These are phyloP conservation scores for Macrosteles quadrilineatus DNA, from an alignment of 1,140 invertebrate species.

Conservation along the genomic window DNA sequence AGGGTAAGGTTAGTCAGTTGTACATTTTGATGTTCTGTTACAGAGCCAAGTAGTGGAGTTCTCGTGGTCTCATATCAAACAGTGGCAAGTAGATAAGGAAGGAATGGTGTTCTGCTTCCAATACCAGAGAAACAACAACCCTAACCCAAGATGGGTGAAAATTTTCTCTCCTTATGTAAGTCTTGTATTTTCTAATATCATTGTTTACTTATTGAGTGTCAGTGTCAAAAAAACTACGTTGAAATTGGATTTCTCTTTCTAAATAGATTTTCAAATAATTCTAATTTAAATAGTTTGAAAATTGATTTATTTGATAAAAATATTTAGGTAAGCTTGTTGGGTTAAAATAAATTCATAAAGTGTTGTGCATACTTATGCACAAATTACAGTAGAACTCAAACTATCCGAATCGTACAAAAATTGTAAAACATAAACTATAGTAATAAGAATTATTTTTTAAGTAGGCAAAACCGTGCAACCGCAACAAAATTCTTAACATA, in stretches of 20 bases:
- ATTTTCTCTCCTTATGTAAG: conserved; percentile 92
- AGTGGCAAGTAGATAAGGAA: conserved; percentile 89
- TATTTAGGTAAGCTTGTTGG: conserved; percentile 1
- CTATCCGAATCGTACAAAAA: no score
- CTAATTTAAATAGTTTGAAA: neutral
- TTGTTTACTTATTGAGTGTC: neutral
- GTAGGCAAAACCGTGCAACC: no score
- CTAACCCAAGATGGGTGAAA: conserved; percentile 79
- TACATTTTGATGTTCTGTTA: neutral
- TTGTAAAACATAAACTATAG: no score
- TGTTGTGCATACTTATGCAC: no score
- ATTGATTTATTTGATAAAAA: conserved; percentile 1
- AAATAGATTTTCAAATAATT: neutral
- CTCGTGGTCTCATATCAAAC: conserved; percentile 75
- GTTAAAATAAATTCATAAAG: no score
- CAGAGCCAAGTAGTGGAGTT: conserved; percentile 80
- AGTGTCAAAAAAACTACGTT: conserved; percentile 28
- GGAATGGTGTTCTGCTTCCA: conserved; percentile 87
- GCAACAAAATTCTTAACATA: no score
- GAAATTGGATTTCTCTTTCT: conserved; percentile 12
- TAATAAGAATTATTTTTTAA: no score
- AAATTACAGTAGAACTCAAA: no score
- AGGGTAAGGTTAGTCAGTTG: no score
- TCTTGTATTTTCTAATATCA: conserved; percentile 44
- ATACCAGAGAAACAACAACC: conserved; percentile 77